phyloP scores from a whole-genome alignment of 2,797 vertebrate genomes.

The Astyanax mexicanus region DNA sequence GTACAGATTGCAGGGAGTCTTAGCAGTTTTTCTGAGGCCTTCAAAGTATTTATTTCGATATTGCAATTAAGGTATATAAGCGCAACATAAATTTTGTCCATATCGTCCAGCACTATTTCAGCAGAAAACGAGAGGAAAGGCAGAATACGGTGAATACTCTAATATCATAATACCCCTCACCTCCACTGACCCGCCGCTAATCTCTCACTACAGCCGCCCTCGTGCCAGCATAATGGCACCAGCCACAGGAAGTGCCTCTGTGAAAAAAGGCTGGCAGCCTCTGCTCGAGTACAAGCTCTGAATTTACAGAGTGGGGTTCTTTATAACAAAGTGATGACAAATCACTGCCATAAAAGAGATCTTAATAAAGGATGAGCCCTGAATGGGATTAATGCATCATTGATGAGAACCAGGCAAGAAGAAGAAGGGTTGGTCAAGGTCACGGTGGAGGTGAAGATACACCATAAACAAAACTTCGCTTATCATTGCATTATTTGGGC shows the following conservation, averaged over 20 bases:
- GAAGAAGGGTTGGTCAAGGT: constrained; percentile 46
- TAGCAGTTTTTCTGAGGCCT: too few species aligned
- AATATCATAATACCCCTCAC: too few species aligned
- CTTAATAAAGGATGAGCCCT: constrained; percentile 23
- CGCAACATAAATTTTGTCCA: too few species aligned
- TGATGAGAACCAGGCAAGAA: constrained; percentile 14
- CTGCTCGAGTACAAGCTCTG: constrained; percentile 21
- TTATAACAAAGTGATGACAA: constrained; percentile 65
- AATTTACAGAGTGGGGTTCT: constrained; percentile 35
- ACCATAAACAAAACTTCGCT: background rate
- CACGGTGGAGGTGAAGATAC: constrained; percentile 21
- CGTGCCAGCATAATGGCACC: constrained; percentile 38
- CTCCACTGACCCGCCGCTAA: constrained; percentile 42
- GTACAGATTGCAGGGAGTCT: too few species aligned
- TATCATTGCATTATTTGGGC: too few species aligned
- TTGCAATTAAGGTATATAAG: too few species aligned
- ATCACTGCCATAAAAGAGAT: constrained; percentile 34
- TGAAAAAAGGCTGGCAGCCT: constrained; percentile 52
- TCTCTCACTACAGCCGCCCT: constrained; percentile 37
- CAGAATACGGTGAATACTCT: background rate
- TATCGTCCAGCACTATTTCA: too few species aligned
- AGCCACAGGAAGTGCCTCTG: constrained; percentile 54
- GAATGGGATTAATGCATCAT: constrained; percentile 41
- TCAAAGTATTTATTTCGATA: too few species aligned
- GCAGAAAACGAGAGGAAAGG: too few species aligned